Evolutionary conservation across 2,888 invertebrate species (phyloP), one percentile per base, ranked within the genome.

Genomic region (Zelleria hepariella): DNA sequence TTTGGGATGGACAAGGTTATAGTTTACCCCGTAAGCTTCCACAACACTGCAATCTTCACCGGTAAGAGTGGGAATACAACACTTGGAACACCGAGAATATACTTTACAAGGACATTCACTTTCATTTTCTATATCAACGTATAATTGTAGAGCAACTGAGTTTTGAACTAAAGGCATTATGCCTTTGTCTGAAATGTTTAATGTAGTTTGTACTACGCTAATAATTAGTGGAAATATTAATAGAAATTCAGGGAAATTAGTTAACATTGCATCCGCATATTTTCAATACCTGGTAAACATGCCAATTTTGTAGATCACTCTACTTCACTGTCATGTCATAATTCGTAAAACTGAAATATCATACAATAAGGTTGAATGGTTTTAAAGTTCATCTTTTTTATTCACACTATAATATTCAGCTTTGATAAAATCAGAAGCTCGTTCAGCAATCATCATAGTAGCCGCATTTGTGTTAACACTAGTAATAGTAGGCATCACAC

Each of bases 361-460:
- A 49, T 49, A 18, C 6, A 20, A 6, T 5, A 20, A 51, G 10
- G 51, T 23, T 51, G 6, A n/a, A 0, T 53, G 6, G 23, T 53
- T 0, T 53, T 69, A 84, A 15, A 86, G 63, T 63, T 86, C 86
- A 49, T 80, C 79, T 62, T 72, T 82, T 58, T 62, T 64, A 27
- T 51, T 60, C n/a, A 24, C 57, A 24, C n/a, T 7, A 10, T 61
- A 51, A 66, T 82, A 70, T 54, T 81, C 80, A 15, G 69, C 71
- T 66, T 84, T 86, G 21, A 87, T 83, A 55, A 87, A 82, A 64
- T 85, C 86, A 10, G 86, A 78, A 10, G 80, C 87, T 64, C 80
- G 70, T 66, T 87, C 87, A 1, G 86, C 86, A 57, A 87, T 80
- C 86, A 87, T 86, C 77, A 87, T 86, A 0, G 77, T 76, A 4